A percentile compares a stretch with the other conserved stretches of the same genome.
These are phyloP conservation scores for Aradophagus sp. DNA, from an alignment of 1,140 invertebrate genomes.

Conservation along the genomic window DNA sequence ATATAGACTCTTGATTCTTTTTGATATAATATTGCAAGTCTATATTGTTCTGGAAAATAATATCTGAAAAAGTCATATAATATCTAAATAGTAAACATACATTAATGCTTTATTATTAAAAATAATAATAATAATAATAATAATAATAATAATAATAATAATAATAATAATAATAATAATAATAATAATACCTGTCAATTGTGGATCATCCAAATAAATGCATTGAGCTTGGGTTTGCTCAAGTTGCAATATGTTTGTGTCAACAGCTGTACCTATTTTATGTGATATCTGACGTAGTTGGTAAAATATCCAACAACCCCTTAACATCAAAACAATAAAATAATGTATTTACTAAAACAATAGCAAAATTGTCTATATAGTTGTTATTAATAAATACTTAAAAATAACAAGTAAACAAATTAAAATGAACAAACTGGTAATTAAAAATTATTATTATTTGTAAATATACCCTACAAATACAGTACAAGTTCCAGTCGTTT, in stretches of 20 bases:
- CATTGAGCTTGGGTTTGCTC: constrained; percentile 68
- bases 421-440: constrained; percentile 5
- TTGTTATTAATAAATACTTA: no score
- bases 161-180: constrained; percentile 1
- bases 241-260: constrained; percentile 64
- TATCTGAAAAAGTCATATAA: constrained; percentile 56
- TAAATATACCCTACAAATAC: constrained; percentile 62
- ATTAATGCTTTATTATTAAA: neutral
- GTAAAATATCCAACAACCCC: constrained; percentile 68
- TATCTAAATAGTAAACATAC: constrained; percentile 10
- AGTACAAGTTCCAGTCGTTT: constrained; percentile 63
- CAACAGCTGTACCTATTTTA: constrained; percentile 62
- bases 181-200: constrained; percentile 63
- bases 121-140: neutral
- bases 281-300: constrained; percentile 65
- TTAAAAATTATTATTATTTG: constrained; percentile 7
- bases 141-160: neutral
- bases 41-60: constrained; percentile 59
- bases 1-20: constrained; percentile 56
- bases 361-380: neutral
- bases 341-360: neutral
- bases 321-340: constrained; percentile 41
- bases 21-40: constrained; percentile 57
- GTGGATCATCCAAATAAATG: constrained; percentile 73
- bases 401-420: constrained; percentile 1